Conservation (phyloP, 1,140 invertebrate genomes). For the Polypedilum pembai region DNA sequence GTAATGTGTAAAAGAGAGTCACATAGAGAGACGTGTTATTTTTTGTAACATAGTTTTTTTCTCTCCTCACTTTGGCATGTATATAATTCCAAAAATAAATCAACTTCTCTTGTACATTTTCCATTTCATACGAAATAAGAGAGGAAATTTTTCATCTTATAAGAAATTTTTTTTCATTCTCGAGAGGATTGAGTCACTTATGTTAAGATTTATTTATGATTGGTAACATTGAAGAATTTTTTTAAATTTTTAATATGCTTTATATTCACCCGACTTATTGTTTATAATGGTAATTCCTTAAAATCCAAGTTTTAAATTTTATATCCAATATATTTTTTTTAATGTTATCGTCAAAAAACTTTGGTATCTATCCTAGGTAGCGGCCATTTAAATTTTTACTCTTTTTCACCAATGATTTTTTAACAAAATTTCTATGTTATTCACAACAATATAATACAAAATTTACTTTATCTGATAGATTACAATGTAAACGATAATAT, state of each 20-base stretch:
- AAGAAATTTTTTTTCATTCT: conserved; percentile 14
- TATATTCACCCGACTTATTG: neutral
- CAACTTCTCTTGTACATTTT: conserved; percentile 1
- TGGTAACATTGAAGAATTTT: neutral
- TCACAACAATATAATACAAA: neutral
- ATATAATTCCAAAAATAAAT: conserved; percentile 28
- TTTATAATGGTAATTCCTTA: neutral
- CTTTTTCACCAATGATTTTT: conserved; percentile 9
- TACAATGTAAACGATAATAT: neutral
- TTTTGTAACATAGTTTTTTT: neutral
- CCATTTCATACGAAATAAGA: neutral
- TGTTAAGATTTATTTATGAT: neutral
- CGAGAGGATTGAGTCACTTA: neutral
- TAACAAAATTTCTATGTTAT: neutral
- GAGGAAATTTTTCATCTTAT: conserved; percentile 19
- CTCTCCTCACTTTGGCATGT: neutral
- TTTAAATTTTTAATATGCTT: neutral
- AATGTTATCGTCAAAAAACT: neutral
- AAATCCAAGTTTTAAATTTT: neutral
- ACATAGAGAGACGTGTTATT: neutral
- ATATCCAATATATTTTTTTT: neutral
- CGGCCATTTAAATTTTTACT: conserved; percentile 23
- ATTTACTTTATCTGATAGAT: neutral
- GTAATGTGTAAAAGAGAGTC: neutral
- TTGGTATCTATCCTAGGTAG: neutral